Conservation (phyloP, 2,113 vertebrate genomes). For the Chauna torquata region DNA sequence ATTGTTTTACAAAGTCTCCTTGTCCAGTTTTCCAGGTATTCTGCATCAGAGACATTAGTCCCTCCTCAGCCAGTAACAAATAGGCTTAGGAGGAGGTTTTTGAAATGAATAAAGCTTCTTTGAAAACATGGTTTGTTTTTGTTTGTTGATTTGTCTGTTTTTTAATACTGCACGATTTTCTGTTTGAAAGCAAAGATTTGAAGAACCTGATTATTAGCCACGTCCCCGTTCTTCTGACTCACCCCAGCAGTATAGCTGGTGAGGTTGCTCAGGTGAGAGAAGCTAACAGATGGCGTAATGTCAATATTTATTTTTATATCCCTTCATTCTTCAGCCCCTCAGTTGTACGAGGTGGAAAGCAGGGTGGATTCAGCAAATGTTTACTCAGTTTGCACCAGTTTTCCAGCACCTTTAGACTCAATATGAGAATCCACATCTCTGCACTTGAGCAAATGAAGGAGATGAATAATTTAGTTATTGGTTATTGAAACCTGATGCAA, state of each 20-base stretch:
- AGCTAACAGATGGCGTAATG: neutral
- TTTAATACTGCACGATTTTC: neutral
- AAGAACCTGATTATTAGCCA: neutral
- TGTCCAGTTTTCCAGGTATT: slow-evolving; percentile 1
- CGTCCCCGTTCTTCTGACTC: neutral
- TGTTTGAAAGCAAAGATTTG: neutral
- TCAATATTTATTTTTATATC: neutral
- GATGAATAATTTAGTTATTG: slow-evolving; percentile 15
- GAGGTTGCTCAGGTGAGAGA: neutral
- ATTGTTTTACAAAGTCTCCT: neutral
- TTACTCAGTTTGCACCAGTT: neutral
- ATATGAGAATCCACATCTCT: neutral
- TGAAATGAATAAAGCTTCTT: neutral
- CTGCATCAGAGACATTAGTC: neutral
- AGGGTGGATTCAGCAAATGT: neutral
- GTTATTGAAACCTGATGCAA: slow-evolving; percentile 7
- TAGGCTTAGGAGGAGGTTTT: neutral
- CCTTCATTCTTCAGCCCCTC: neutral
- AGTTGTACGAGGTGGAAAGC: neutral
- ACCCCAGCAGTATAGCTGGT: neutral
- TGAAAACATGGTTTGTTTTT: too few species aligned
- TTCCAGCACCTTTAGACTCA: neutral
- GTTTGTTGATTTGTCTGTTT: too few species aligned
- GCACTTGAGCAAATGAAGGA: neutral
- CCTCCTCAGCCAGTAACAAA: neutral